Conservation (phyloP, 2,888 invertebrate species). For the Leptinotarsa juncta region DNA sequence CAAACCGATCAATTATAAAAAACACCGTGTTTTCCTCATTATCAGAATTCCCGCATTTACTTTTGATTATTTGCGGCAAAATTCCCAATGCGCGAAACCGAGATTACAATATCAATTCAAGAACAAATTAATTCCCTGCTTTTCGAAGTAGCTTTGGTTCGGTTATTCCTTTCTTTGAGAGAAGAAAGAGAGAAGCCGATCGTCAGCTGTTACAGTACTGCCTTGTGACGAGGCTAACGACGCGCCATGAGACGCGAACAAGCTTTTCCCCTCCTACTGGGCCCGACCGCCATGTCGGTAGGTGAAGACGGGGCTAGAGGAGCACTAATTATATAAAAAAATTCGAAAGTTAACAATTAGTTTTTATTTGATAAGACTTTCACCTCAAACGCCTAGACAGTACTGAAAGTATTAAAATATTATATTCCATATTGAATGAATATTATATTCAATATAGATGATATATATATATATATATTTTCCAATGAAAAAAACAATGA, state of each 20-base stretch:
- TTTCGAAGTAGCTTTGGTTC: neutral
- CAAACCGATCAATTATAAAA: neutral
- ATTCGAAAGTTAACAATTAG: neutral
- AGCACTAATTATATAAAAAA: neutral
- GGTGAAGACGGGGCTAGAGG: neutral
- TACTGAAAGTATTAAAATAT: too few species aligned
- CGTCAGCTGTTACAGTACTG: slow-evolving; percentile 29
- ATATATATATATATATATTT: too few species aligned
- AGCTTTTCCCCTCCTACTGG: neutral
- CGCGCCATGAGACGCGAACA: slow-evolving; percentile 9
- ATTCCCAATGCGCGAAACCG: slow-evolving; percentile 16
- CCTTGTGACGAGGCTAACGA: slow-evolving; percentile 13
- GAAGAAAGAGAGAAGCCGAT: slow-evolving; percentile 17
- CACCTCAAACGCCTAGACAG: too few species aligned
- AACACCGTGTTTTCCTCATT: slow-evolving; percentile 1
- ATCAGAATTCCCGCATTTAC: slow-evolving; percentile 11
- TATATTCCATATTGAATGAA: too few species aligned
- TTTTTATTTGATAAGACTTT: too few species aligned
- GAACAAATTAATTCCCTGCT: neutral
- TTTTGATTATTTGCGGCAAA: neutral
- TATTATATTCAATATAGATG: too few species aligned
- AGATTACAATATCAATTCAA: slow-evolving; percentile 9
- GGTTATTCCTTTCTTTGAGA: slow-evolving; percentile 29
- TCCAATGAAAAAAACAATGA: too few species aligned
- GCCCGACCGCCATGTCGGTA: neutral